phyloP scores from a whole-genome alignment of 2,888 invertebrate species.

The Stegophylla sp. region DNA sequence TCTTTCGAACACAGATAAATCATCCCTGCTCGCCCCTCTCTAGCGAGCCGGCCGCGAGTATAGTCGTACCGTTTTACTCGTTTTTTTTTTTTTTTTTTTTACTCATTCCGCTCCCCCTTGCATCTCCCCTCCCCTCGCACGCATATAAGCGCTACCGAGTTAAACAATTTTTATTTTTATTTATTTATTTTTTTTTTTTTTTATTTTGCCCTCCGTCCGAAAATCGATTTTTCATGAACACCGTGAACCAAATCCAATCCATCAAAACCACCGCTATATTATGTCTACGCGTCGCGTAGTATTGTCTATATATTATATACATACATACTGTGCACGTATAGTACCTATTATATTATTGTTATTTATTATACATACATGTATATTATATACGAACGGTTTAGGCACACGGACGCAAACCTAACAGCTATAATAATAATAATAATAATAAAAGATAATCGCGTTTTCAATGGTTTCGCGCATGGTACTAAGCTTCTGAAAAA shows the following conservation, averaged over 20 bases:
- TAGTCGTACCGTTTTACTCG: slow-evolving; percentile 16
- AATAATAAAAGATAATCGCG: too few species aligned
- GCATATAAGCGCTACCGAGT: background rate
- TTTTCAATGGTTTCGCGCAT: too few species aligned
- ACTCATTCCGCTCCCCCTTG: background rate
- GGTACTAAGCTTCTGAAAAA: too few species aligned
- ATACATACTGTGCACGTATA: background rate
- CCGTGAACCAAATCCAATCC: slow-evolving; percentile 53
- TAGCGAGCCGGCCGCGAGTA: background rate
- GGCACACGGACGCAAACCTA: too few species aligned
- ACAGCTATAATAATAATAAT: too few species aligned
- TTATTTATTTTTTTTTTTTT: background rate
- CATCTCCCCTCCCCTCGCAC: too few species aligned
- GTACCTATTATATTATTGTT: too few species aligned
- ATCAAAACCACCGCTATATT: slow-evolving; percentile 17
- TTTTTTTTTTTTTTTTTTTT: background rate
- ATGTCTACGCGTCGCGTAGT: background rate
- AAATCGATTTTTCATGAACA: slow-evolving; percentile 53
- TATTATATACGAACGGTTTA: background rate
- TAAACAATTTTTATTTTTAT: slow-evolving; percentile 13
- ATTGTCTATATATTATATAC: background rate
- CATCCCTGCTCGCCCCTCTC: slow-evolving; percentile 32
- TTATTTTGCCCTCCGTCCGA: background rate
- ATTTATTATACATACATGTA: background rate
- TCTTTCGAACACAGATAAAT: slow-evolving; percentile 55